Conservation (phyloP, 2,797 vertebrate species). For the Sebastes wilsoni region DNA sequence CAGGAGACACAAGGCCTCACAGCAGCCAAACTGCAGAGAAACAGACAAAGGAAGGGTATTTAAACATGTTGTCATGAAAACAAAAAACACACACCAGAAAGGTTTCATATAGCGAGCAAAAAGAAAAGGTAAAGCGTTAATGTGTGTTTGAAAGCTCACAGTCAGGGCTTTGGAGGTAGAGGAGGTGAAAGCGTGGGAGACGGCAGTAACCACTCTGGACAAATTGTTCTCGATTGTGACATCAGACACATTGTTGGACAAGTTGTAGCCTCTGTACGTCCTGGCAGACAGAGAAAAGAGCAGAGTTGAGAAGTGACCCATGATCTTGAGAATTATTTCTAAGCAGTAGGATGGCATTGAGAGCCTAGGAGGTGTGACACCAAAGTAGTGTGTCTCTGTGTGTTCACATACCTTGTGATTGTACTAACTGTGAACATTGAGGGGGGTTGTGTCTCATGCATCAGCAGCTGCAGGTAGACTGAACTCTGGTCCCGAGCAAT, state of each 20-base stretch:
- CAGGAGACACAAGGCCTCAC: conserved; percentile 93
- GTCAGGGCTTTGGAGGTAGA: conserved; percentile 93
- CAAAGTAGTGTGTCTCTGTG: neutral
- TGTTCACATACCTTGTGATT: conserved; percentile 88
- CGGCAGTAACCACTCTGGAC: conserved; percentile 90
- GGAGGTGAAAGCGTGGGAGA: conserved; percentile 90
- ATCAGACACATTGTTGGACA: conserved; percentile 87
- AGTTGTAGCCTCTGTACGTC: conserved; percentile 93
- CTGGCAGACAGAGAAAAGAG: conserved; percentile 67
- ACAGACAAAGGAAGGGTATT: neutral
- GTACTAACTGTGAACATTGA: conserved; percentile 96
- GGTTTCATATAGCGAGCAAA: fast-evolving
- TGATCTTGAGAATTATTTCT: neutral
- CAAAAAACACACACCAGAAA: neutral
- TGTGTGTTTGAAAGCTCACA: conserved; percentile 71
- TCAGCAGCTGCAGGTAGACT: conserved; percentile 93
- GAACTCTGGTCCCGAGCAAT: conserved; percentile 95
- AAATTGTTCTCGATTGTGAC: conserved; percentile 95
- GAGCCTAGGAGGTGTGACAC: neutral
- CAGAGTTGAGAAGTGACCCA: neutral
- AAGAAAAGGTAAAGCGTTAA: neutral
- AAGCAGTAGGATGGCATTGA: neutral
- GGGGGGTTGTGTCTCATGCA: conserved; percentile 94
- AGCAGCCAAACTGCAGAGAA: conserved; percentile 91
- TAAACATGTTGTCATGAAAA: neutral